phyloP scores from a whole-genome alignment of 2,888 invertebrate species.

The Brachylomia viminalis region DNA sequence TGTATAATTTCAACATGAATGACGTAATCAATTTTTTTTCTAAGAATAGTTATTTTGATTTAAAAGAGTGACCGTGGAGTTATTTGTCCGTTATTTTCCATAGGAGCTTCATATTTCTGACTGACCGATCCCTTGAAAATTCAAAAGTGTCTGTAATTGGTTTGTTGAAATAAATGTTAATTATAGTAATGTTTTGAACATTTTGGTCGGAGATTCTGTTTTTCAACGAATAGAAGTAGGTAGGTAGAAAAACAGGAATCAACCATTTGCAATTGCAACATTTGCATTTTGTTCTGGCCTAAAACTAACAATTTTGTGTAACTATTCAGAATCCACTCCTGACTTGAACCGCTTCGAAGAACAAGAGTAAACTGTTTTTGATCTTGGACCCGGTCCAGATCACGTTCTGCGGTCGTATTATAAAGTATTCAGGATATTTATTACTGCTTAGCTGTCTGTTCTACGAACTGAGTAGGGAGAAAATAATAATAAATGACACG shows the following conservation, averaged over 20 bases:
- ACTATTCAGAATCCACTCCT: conserved; percentile 3
- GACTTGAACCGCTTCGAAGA: conserved; percentile 28
- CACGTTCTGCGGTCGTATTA: conserved; percentile 59
- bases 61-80: no score
- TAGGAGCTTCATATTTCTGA: no score
- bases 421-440: conserved; percentile 64
- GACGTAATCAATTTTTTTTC: no score
- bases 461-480: not conserved
- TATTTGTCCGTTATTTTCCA: no score
- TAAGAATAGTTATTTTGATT: no score
- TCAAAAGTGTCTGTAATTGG: no score
- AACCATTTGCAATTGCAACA: not conserved
- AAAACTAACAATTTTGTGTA: not conserved
- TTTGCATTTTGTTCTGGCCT: not conserved
- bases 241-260: not conserved
- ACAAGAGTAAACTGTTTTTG: conserved; percentile 48
- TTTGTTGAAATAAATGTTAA: no score
- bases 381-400: conserved; percentile 61
- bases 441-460: conserved; percentile 47
- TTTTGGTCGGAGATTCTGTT: no score
- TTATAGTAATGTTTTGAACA: no score
- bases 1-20: no score
- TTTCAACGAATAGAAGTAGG: not conserved
- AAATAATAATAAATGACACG: not conserved
- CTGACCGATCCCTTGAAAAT: no score